These are phyloP conservation scores for Notechis scutatus DNA, from an alignment of 2,113 vertebrate species.

Conservation along the genomic window DNA sequence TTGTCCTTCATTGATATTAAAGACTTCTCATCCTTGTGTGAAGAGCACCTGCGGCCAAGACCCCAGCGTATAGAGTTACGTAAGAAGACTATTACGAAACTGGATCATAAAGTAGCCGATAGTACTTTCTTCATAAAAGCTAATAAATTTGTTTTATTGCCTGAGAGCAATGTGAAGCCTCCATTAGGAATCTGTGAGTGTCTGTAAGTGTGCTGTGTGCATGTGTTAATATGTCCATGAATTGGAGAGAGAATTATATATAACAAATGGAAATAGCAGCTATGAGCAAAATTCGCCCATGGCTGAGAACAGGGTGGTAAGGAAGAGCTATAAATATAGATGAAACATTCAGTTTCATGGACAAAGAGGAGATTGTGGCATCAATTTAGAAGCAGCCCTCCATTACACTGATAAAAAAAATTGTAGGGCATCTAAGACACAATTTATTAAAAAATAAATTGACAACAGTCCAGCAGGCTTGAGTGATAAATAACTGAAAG, in stretches of 20 bases:
- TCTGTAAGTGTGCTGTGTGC: background rate
- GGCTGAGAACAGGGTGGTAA: conserved; percentile 46
- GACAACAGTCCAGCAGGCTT: conserved; percentile 55
- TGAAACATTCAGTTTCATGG: conserved; percentile 54
- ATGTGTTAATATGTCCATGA: conserved; percentile 31
- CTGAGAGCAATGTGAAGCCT: conserved; percentile 48
- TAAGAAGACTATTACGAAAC: conserved; percentile 22
- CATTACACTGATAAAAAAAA: conserved; percentile 56
- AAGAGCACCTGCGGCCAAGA: background rate
- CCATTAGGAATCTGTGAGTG: conserved; percentile 44
- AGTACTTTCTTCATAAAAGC: conserved; percentile 10
- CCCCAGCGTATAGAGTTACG: background rate
- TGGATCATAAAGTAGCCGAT: conserved; percentile 8
- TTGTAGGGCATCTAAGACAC: conserved; percentile 50
- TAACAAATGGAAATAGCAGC: conserved; percentile 59
- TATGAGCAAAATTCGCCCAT: conserved; percentile 37
- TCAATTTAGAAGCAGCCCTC: conserved; percentile 57
- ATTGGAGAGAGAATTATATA: conserved; percentile 50
- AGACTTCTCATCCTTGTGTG: background rate
- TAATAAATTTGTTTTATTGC: conserved; percentile 33
- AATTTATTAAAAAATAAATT: conserved; percentile 66
- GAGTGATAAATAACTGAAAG: conserved; percentile 64
- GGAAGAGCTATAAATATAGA: conserved; percentile 62
- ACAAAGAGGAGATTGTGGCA: conserved; percentile 54
- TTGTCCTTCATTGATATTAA: background rate